phyloP scores from a whole-genome alignment of 2,797 vertebrate species.

The Heteromormyrus szaboi region DNA sequence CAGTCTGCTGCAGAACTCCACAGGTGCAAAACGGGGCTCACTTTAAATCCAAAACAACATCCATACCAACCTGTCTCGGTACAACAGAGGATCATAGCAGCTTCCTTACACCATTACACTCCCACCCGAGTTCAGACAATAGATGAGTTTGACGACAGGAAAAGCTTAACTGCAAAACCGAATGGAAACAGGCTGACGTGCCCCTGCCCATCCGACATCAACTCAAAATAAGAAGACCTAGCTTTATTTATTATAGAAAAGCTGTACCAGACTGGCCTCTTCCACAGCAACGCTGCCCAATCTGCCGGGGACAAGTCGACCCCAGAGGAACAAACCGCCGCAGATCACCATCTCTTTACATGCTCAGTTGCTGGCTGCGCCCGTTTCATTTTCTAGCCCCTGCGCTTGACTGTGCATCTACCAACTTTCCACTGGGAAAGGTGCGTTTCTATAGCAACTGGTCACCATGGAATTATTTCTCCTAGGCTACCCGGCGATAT shows the following conservation, averaged over 20 bases:
- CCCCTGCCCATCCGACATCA: background rate
- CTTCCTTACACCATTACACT: background rate
- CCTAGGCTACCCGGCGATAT: conserved; percentile 66
- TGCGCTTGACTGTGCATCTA: conserved; percentile 37
- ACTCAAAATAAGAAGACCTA: background rate
- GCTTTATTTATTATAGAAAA: background rate
- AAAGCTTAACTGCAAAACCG: background rate
- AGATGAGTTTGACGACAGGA: background rate
- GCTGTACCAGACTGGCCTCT: background rate
- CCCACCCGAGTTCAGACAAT: background rate
- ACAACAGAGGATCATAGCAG: background rate
- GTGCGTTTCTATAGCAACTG: conserved; percentile 72
- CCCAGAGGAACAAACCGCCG: background rate
- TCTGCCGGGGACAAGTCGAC: background rate
- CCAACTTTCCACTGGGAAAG: conserved; percentile 49
- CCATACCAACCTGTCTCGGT: background rate
- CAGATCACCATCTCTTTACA: background rate
- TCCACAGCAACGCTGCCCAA: background rate
- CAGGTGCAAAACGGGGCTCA: background rate
- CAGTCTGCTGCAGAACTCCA: background rate
- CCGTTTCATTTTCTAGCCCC: conserved; percentile 37
- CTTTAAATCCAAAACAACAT: background rate
- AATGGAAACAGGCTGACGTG: background rate
- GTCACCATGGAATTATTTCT: conserved; percentile 72
- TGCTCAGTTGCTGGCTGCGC: conserved; percentile 21